Evolutionary conservation across 2,113 vertebrate genomes (phyloP), one percentile per base, ranked within the genome.

Genomic region (Phodopus roborovskii): DNA sequence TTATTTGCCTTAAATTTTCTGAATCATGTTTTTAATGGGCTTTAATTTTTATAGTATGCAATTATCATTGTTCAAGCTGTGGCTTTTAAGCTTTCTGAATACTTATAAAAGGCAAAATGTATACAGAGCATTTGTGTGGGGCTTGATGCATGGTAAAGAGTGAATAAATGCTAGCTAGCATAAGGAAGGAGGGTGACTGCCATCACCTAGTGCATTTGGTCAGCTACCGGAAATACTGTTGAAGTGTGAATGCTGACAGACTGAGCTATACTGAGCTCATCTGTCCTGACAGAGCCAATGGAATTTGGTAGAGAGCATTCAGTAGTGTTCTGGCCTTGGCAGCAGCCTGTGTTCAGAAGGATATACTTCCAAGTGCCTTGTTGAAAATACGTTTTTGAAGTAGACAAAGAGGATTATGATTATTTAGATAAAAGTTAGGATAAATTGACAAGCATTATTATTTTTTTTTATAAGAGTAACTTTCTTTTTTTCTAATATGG

Each of bases 161-260:
- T 92, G n/a, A 58, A 1, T 93, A 42, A 53, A 42, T 90, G 28
- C 84, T 81, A 45, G 50, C 53, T 56, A 81, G 45, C 64, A 11
- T 85, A 92, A 73, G 42, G 62, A 89, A 50, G 75, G 83, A 50
- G 45, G 28, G 39, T 74, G 48, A 82, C 62, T 82, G 17, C 82
- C 20, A 20, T 50, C 39, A 56, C 50, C 36, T 90, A 12, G 3
- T 68, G 13, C 42, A 36, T 42, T 84, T 85, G 64, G 45, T 66
- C 45, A 95, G 93, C 95, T 78, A 95, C 86, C 92, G 88, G 96
- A 94, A 97, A 39, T 77, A 87, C 94, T 0, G 96, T 97, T 71
- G 3, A n/a, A 28, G 15, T 94, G 19, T 97, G 85, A 82, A 73
- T 98, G 95, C 90, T 92, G 97, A 91, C 36, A 88, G 48, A 88